These are phyloP conservation scores for Morus bassanus DNA, from an alignment of 2,797 vertebrate species.

Conservation along the genomic window DNA sequence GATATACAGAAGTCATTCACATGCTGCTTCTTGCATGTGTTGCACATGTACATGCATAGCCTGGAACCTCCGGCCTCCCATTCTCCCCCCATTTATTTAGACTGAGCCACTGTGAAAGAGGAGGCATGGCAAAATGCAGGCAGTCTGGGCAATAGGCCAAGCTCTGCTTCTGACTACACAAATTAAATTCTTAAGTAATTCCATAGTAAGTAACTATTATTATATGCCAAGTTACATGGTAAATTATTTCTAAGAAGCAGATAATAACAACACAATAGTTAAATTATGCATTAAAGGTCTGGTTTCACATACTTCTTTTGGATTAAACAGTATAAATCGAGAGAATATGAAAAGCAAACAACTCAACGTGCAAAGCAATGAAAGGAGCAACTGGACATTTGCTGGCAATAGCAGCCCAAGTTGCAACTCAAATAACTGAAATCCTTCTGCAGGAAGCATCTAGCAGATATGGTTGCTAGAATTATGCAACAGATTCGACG, in stretches of 20 bases:
- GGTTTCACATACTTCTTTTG: conserved; percentile 8
- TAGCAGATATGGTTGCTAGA: not conserved
- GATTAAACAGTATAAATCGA: conserved; percentile 22
- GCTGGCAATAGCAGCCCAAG: not conserved
- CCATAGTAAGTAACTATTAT: conserved; percentile 30
- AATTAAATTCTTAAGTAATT: conserved; percentile 50
- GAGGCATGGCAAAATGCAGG: not conserved
- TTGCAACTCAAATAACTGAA: not conserved
- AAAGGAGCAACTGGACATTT: not conserved
- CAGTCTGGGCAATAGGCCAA: conserved; percentile 35
- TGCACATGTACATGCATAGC: not conserved
- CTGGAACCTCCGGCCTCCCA: not conserved
- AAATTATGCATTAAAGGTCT: conserved; percentile 38
- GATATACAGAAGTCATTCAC: not conserved
- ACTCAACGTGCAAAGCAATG: not conserved
- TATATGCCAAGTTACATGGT: conserved; percentile 37
- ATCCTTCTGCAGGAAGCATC: not conserved
- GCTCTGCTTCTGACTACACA: conserved; percentile 21
- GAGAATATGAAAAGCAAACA: not conserved
- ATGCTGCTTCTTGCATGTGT: not conserved
- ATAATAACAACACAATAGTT: conserved; percentile 38
- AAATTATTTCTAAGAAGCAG: conserved; percentile 59
- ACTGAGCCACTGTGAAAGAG: not conserved
- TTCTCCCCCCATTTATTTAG: not conserved
- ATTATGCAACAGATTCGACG: not conserved